A percentile compares a stretch with the other conserved stretches of the same genome.
Conservation (phyloP, 2,888 invertebrate genomes). For the Leptopilina syphax region DNA sequence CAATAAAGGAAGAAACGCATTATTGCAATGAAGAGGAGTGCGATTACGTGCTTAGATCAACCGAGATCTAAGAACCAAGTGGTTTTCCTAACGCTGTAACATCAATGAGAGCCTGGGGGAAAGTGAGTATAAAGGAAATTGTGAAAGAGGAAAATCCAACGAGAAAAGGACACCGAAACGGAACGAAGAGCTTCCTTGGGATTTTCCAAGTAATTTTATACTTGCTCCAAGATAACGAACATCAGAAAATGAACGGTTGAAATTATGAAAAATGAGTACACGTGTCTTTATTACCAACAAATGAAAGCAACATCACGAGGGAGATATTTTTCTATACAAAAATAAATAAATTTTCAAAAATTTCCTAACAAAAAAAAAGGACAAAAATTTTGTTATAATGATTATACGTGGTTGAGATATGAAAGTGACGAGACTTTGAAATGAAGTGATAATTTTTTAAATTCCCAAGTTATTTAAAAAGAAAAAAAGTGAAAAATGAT, state of each 20-base stretch:
- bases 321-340: too few relatives aligned
- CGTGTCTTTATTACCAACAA: constrained; percentile 17
- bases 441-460: too few relatives aligned
- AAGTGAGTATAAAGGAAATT: constrained; percentile 37
- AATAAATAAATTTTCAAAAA: too few relatives aligned
- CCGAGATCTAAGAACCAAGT: constrained; percentile 27
- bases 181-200: constrained; percentile 29
- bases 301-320: background rate
- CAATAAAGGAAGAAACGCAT: constrained; percentile 3
- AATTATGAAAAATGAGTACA: constrained; percentile 30
- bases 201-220: constrained; percentile 13
- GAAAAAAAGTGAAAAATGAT: background rate
- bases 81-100: constrained; percentile 22
- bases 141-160: constrained; percentile 28
- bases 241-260: constrained; percentile 19
- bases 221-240: constrained; percentile 12
- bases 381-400: too few relatives aligned
- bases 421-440: too few relatives aligned
- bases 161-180: constrained; percentile 25
- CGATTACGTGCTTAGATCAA: constrained; percentile 35
- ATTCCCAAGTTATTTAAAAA: background rate
- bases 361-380: too few relatives aligned
- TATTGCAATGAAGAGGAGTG: constrained; percentile 16
- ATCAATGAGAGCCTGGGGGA: constrained; percentile 39
- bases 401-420: too few relatives aligned